These are phyloP conservation scores for Caenorhabditis japonica DNA, from an alignment of 2,888 invertebrate genomes.

Conservation along the genomic window DNA sequence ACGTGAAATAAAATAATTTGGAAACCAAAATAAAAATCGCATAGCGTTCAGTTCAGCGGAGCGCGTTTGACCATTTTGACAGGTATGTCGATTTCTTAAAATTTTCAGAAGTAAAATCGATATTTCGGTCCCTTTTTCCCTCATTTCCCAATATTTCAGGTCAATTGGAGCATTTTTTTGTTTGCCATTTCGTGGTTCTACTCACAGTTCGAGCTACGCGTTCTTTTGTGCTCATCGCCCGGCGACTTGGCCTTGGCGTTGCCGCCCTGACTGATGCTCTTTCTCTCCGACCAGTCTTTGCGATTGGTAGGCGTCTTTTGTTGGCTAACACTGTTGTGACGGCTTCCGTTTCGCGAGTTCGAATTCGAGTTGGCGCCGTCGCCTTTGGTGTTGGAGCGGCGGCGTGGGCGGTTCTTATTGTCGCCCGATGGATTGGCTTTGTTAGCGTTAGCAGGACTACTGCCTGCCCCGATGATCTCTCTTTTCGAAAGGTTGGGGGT, in stretches of 20 bases:
- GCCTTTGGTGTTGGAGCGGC: constrained; percentile 60
- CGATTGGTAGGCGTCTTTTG: constrained; percentile 37
- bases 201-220: constrained; percentile 67
- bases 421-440: constrained; percentile 32
- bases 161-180: too few species aligned
- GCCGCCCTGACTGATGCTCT: constrained; percentile 62
- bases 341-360: constrained; percentile 56
- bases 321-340: constrained; percentile 50
- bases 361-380: constrained; percentile 48
- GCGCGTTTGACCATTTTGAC: too few species aligned
- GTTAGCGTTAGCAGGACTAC: constrained; percentile 37
- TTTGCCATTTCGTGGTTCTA: too few species aligned
- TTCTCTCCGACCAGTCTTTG: constrained; percentile 61
- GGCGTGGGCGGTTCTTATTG: constrained; percentile 54
- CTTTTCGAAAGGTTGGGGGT: constrained; percentile 37
- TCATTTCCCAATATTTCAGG: too few species aligned
- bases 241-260: constrained; percentile 24
- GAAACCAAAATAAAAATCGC: too few species aligned
- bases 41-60: too few species aligned
- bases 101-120: too few species aligned
- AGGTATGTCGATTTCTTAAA: too few species aligned
- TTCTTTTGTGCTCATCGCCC: constrained; percentile 57
- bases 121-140: too few species aligned
- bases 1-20: too few species aligned
- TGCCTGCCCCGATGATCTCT: constrained; percentile 34